Base-by-base conservation (phyloP, 2,888 invertebrate genomes). In the Horisme vitalbata region DNA sequence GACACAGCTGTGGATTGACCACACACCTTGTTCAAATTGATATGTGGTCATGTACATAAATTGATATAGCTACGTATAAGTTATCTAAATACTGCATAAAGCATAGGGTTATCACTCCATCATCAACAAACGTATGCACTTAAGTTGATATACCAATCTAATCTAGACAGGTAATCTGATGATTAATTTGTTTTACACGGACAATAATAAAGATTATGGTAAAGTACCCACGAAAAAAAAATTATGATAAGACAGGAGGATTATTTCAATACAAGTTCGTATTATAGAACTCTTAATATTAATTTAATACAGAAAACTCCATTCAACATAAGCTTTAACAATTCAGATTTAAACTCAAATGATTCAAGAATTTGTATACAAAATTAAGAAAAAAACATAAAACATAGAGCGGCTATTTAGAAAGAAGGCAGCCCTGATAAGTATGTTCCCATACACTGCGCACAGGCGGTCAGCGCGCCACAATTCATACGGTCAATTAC, bases 401-500 rank as follows among this genome's bases (percentile, higher is more conserved):
- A 28, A 24, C 38, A 23, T 28, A 13, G 28, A 28, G 57, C 57
- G n/a, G 18, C 1, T 18, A 37, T 36, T 55, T 38, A 55, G 57
- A 56, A 61, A 41, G 45, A 51, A 57, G 55, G 53, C 68, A 77
- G 61, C 78, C 79, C 75, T 80, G 66, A 41, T 50, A 59, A 69
- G 63, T 66, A 59, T 63, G 71, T 75, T 80, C 71, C 65, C 69
- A 65, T 65, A 69, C 68, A 74, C 62, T 74, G 76, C 76, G 64
- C 75, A 69, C 80, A 79, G 77, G 70, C 76, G 81, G 75, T 60
- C 72, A 76, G 67, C 73, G 71, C 61, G 61, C 63, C 67, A 66
- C 70, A 74, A 74, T 83, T 83, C 77, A 80, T 69, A 83, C 82
- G 82, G 77, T 81, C 83, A 83, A 83, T 84, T 86, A 80, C 82